Percentiles rank a stretch among this genome's conserved stretches.
phyloP scores from a whole-genome alignment of 2,113 vertebrate species.

The Entelurus aequoreus region DNA sequence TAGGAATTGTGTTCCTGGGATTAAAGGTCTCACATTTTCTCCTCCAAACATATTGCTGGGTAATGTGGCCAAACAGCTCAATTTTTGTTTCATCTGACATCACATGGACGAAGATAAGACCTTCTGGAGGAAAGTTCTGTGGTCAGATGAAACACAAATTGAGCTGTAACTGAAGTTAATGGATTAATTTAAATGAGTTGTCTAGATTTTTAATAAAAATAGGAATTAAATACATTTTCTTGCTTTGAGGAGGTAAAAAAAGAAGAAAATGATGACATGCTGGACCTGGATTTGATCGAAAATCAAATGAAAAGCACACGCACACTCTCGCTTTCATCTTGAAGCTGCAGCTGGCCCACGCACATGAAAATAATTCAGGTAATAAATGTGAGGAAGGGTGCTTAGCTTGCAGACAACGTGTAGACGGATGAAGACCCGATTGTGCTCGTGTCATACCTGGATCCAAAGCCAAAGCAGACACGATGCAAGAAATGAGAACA shows the following conservation, averaged over 20 bases:
- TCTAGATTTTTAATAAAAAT: too few relatives aligned
- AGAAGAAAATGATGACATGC: constrained; percentile 36
- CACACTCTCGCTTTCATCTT: constrained; percentile 48
- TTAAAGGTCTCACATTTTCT: too few relatives aligned
- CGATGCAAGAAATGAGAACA: constrained; percentile 21
- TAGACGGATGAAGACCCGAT: constrained; percentile 47
- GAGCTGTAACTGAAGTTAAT: too few relatives aligned
- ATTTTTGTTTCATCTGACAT: too few relatives aligned
- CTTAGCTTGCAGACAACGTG: constrained; percentile 46
- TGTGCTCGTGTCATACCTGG: constrained; percentile 42
- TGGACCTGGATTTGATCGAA: constrained; percentile 42
- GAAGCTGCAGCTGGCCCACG: constrained; percentile 25
- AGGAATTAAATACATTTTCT: background rate
- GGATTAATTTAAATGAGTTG: too few relatives aligned
- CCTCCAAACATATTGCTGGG: too few relatives aligned
- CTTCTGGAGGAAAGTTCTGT: too few relatives aligned
- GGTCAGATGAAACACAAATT: too few relatives aligned
- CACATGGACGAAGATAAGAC: too few relatives aligned
- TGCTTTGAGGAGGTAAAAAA: background rate
- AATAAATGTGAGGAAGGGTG: constrained; percentile 44
- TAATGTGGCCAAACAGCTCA: too few relatives aligned
- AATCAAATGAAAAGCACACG: constrained; percentile 46
- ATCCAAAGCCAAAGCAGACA: constrained; percentile 42
- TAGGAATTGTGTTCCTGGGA: too few relatives aligned
- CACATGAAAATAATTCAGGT: constrained; percentile 39